Evolutionary conservation across 2,797 vertebrate species (phyloP), one percentile per base, ranked within the genome.

Genomic region (Phyllotis vaccarum): DNA sequence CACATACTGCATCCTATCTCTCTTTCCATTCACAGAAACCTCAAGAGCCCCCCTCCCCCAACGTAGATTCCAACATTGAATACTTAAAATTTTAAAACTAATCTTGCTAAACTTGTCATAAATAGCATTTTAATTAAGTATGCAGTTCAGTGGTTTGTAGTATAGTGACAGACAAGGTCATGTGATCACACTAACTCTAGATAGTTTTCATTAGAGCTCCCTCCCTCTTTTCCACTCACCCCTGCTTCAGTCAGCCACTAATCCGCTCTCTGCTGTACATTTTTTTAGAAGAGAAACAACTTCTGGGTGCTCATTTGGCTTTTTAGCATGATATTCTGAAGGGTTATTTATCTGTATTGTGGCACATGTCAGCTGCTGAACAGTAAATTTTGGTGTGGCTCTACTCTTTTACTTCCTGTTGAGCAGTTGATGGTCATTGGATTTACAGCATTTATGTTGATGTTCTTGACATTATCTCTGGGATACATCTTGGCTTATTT

Each of bases 251-350:
- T 16, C 31, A 79, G 9, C 12, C 68, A 13, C 34, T 52, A 5
- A 58, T 40, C 22, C 81, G 27, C 76, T 34, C 78, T 95, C 46
- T 66, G 93, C 40, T 40, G 52, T 46, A 62, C 6, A 68, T 64
- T 92, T 92, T 92, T 40, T n/a, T 86, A 34, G 86, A 90, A 82
- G n/a, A 81, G 46, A 87, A 82, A 56, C 3, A 56, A 46, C 5
- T 62, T 60, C 62, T 68, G 83, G 29, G 13, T 70, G 54, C 14
- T 19, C 31, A n/a, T 70, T 29, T 96, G 81, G 37, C 29, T 70
- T 88, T 80, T 75, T 66, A 64, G 56, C 34, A 27, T 82, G 40
- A 12, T 96, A 17, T 91, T 94, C 80, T 91, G 46, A 70, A 22
- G 54, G 13, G 81, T 89, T 88, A 72, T 66, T 89, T 88, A 72